Evolutionary conservation across 2,797 vertebrate species (phyloP), one percentile per base, ranked within the genome.

Genomic region (Leptatherina wallacei): DNA sequence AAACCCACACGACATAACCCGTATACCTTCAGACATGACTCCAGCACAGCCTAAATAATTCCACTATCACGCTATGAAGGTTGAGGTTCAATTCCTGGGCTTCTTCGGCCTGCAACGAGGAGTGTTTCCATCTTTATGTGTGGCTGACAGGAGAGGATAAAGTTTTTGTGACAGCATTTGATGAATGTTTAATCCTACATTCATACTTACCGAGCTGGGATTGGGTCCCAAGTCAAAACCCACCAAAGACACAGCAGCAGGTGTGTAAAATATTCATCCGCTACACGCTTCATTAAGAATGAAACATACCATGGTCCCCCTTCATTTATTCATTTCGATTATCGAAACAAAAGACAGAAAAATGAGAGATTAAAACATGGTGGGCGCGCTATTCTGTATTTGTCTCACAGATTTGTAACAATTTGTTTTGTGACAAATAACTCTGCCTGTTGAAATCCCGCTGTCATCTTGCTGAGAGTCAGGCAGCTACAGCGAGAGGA

Each of bases 181-280:
- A 95, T 95, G 84, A 95, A 95, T 93, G 91, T 94, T 95, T 95
- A 93, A 95, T 94, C 91, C 85, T 80, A 94, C 92, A 94, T 92
- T 94, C 85, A 90, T 86, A 89, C 90, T 89, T 85, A 79, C 89
- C 88, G 51, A 85, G 70, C 84, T 85, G 91, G 92, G 92, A 93
- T 78, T 85, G 56, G 71, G 89, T 93, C 93, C 91, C 90, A 82
- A 92, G 92, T 93, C 92, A 92, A 90, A 93, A 89, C 84, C 91
- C 92, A 87, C 82, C 88, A 88, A 92, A 90, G 79, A 93, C 86
- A 93, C 91, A 92, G 38, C 92, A 93, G 94, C 91, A 92, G 91
- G 93, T 92, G 89, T 85, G 89, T 95, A 85, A 95, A 95, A 95
- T 94, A 95, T 95, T 95, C 82, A 95, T 95, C 85, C 73, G 68